Percentiles rank a stretch among this genome's conserved stretches.
phyloP scores from a whole-genome alignment of 1,140 invertebrate genomes.

The Pseudachorutes palmiensis region DNA sequence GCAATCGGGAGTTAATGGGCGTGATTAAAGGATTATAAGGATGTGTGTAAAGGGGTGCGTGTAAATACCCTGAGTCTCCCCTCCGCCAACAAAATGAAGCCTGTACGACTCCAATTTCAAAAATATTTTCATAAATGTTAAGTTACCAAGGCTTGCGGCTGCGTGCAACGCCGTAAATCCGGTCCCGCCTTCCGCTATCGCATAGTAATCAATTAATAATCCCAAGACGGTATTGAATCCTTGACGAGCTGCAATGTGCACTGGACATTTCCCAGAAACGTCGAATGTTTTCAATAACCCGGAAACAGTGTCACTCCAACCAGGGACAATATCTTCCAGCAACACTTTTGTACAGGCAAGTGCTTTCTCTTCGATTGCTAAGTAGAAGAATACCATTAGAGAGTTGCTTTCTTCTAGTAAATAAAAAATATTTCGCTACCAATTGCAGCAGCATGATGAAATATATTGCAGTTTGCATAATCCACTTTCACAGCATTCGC shows the following conservation, averaged over 20 bases:
- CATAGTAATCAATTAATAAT: not conserved
- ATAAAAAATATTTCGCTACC: not conserved
- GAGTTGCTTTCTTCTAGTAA: not conserved
- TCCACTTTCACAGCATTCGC: slow-evolving; percentile 6
- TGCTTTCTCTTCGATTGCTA: slow-evolving; percentile 1
- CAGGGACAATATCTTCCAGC: not conserved
- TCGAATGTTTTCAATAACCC: not conserved
- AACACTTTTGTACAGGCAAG: not conserved
- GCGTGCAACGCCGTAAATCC: no score
- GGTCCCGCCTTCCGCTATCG: not conserved
- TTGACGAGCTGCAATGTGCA: not conserved
- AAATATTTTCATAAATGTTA: no score
- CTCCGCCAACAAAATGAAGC: no score
- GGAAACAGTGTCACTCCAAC: not conserved
- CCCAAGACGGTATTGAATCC: not conserved
- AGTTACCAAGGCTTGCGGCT: no score
- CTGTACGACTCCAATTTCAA: no score
- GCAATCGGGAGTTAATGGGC: no score
- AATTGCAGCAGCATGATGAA: slow-evolving; percentile 12
- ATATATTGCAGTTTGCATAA: not conserved
- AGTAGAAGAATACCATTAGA: no score
- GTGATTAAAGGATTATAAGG: no score
- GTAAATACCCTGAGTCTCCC: no score
- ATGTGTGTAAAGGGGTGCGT: no score
- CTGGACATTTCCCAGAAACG: not conserved